Conservation (phyloP, 2,797 vertebrate species). For the Discoglossus pictus region DNA sequence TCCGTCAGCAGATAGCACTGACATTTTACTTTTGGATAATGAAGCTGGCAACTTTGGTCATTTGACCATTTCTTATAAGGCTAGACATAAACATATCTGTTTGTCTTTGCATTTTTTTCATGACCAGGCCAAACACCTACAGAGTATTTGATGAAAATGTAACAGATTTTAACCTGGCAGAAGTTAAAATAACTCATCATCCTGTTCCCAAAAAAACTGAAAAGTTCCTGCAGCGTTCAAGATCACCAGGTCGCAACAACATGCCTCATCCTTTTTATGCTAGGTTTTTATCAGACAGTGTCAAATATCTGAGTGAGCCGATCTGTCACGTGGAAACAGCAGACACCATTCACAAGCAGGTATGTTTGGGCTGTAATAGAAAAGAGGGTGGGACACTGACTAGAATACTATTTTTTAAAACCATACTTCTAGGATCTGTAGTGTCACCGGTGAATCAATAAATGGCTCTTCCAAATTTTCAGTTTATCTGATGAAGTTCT, state of each 20-base stretch:
- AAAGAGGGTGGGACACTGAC: background rate
- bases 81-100: too few species aligned
- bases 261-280: constrained; percentile 55
- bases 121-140: constrained; percentile 50
- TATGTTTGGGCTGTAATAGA: constrained; percentile 17
- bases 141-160: constrained; percentile 53
- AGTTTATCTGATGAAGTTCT: too few species aligned
- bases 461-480: too few species aligned
- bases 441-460: too few species aligned
- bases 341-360: constrained; percentile 45
- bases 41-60: too few species aligned
- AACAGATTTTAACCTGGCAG: constrained; percentile 39
- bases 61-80: too few species aligned
- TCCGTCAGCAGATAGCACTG: too few species aligned
- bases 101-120: constrained; percentile 52
- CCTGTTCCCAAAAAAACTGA: constrained; percentile 25
- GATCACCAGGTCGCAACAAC: constrained; percentile 32
- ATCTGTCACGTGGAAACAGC: constrained; percentile 50
- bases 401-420: too few species aligned
- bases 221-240: constrained; percentile 22
- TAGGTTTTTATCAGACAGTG: constrained; percentile 57
- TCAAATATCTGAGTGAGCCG: constrained; percentile 58
- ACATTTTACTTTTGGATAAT: too few species aligned
- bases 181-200: constrained; percentile 40
- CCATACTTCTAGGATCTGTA: too few species aligned